Conservation (phyloP, 2,113 vertebrate species). For the Symphodus melops region DNA sequence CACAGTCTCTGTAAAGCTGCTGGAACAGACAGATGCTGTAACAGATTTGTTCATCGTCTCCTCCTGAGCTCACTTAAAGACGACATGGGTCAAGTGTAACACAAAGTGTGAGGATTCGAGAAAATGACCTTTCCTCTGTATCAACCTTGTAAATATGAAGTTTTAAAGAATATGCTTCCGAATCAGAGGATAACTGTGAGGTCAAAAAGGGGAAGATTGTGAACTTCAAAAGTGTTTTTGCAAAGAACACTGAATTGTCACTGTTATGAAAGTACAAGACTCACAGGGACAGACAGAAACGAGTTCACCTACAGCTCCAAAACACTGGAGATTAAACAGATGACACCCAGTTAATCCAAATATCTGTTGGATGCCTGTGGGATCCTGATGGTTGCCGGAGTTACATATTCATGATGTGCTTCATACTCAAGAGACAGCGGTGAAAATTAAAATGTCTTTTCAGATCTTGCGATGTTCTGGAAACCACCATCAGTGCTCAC, state of each 20-base stretch:
- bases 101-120: neutral
- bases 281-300: conserved; percentile 18
- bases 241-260: neutral
- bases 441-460: neutral
- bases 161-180: conserved; percentile 2
- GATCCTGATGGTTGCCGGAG: neutral
- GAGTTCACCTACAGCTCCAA: neutral
- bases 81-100: conserved; percentile 3
- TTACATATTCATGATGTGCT: conserved; percentile 37
- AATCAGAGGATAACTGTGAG: neutral
- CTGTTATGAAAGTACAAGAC: neutral
- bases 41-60: neutral
- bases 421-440: neutral
- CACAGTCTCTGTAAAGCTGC: neutral
- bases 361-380: conserved; percentile 15
- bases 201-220: neutral
- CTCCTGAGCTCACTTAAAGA: neutral
- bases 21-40: no score
- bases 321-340: conserved; percentile 16
- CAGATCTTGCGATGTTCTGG: neutral
- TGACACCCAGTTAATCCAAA: conserved; percentile 15
- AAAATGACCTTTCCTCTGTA: conserved; percentile 1
- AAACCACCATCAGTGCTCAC: neutral
- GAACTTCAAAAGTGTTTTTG: neutral
- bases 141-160: neutral